These are phyloP conservation scores for Sakesphorus luctuosus DNA, from an alignment of 2,113 vertebrate species.

Conservation along the genomic window DNA sequence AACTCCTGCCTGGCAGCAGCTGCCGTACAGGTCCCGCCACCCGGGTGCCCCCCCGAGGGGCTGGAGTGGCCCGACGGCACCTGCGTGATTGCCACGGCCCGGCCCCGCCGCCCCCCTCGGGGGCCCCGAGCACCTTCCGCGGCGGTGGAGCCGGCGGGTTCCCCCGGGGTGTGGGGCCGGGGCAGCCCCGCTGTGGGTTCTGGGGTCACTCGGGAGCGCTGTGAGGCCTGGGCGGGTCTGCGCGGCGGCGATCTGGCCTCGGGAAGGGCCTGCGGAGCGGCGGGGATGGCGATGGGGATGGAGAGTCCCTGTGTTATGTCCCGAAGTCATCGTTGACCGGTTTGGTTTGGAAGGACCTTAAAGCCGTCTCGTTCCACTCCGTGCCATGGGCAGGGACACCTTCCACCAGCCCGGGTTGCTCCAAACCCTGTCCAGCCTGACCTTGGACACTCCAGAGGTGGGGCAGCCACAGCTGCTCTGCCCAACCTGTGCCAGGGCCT, in stretches of 20 bases:
- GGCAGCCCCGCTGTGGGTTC: neutral
- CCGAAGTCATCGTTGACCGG: neutral
- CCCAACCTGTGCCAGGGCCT: neutral
- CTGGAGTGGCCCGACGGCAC: neutral
- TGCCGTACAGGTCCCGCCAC: accelerated
- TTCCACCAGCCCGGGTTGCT: accelerated
- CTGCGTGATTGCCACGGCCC: no score
- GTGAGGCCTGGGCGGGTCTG: neutral
- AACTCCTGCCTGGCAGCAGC: neutral
- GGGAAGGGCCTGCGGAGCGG: no score
- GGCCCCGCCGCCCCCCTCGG: no score
- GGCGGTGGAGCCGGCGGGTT: no score
- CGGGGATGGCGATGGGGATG: neutral
- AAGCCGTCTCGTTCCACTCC: neutral
- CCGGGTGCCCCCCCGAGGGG: no score
- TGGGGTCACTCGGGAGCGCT: no score
- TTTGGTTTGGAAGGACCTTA: neutral
- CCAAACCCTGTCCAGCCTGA: neutral
- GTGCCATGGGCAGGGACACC: neutral
- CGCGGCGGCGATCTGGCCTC: no score
- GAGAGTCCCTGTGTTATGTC: neutral
- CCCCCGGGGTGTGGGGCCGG: no score
- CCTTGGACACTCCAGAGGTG: neutral
- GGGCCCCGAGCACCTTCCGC: no score
- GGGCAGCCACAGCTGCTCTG: neutral